phyloP scores from a whole-genome alignment of 2,113 vertebrate species.

The Petroica traversi region DNA sequence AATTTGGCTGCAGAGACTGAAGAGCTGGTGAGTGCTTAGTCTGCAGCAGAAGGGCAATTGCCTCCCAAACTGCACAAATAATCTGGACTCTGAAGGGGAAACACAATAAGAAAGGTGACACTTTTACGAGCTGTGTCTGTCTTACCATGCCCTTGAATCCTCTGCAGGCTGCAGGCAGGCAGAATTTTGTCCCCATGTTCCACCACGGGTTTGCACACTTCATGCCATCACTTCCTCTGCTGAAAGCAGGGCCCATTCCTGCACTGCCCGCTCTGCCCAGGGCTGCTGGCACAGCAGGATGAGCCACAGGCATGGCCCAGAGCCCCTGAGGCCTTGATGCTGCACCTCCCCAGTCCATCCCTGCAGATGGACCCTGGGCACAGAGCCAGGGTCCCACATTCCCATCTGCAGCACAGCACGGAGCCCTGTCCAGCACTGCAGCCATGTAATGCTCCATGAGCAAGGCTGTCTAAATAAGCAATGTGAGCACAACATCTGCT shows the following conservation, averaged over 20 bases:
- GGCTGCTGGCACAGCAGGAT: background rate
- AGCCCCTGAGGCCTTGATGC: background rate
- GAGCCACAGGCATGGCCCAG: background rate
- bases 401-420: background rate
- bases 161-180: background rate
- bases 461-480: background rate
- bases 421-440: background rate
- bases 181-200: background rate
- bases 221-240: background rate
- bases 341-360: background rate
- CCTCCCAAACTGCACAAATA: background rate
- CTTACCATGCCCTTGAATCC: background rate
- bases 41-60: background rate
- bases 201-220: background rate
- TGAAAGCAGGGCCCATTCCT: background rate
- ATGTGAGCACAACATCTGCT: background rate
- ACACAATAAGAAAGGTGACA: background rate
- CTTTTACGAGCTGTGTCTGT: background rate
- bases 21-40: background rate
- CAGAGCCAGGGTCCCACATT: background rate
- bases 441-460: background rate
- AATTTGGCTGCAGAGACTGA: background rate
- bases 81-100: background rate
- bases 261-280: fast-evolving
- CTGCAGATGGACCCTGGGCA: background rate